These are phyloP conservation scores for Gadopsis bispinosus DNA, from an alignment of 2,797 vertebrate species.

Conservation along the genomic window DNA sequence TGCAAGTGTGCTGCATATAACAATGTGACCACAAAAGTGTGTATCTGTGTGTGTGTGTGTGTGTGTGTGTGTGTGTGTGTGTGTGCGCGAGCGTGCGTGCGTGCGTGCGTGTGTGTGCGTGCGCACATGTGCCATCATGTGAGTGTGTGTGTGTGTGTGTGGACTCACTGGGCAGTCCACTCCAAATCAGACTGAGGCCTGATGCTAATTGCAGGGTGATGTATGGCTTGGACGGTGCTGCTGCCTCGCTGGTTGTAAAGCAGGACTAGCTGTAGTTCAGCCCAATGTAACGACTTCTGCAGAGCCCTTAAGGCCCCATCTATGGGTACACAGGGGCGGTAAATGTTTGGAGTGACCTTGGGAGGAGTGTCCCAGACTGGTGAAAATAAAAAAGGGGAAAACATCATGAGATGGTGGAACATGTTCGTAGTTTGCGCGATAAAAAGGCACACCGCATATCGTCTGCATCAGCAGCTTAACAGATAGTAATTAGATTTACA, in stretches of 20 bases:
- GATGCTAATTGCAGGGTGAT: constrained; percentile 79
- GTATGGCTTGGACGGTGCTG: constrained; percentile 67
- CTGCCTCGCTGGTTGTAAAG: constrained; percentile 52
- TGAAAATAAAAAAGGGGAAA: constrained; percentile 59
- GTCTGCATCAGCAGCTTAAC: constrained; percentile 55
- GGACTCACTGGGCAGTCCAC: constrained; percentile 48
- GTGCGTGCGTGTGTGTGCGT: neutral
- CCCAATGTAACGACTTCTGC: constrained; percentile 59
- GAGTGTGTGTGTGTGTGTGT: constrained; percentile 31
- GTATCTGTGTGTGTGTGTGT: constrained; percentile 11
- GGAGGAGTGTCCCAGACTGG: constrained; percentile 50
- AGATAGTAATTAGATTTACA: constrained; percentile 75
- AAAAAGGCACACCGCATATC: constrained; percentile 42
- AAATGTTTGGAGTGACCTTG: constrained; percentile 54
- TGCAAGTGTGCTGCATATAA: constrained; percentile 25
- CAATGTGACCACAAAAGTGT: constrained; percentile 11
- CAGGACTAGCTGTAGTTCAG: constrained; percentile 30
- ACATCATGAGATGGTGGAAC: constrained; percentile 58
- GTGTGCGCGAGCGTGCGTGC: constrained; percentile 6
- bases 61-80: constrained; percentile 16
- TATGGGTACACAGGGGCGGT: constrained; percentile 21
- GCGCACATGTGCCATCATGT: neutral
- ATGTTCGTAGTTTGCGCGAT: constrained; percentile 51
- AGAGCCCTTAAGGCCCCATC: constrained; percentile 44
- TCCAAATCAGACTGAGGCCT: constrained; percentile 51